Evolutionary conservation across 2,888 invertebrate species (phyloP), one percentile per base, ranked within the genome.

Genomic region (Aricia artaxerxes): DNA sequence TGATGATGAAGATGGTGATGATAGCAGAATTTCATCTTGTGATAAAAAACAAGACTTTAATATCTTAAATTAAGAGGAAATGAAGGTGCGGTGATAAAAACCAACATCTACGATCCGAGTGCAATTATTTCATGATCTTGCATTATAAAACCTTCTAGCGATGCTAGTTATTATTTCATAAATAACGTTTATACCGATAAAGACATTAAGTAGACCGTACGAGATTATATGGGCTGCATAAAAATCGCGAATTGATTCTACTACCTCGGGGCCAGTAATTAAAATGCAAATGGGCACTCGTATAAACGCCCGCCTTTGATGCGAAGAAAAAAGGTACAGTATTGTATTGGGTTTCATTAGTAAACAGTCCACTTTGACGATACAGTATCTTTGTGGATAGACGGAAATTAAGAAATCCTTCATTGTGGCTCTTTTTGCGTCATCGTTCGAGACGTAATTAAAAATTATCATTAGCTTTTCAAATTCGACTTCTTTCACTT

Each of bases 261-360:
- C 88, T 87, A 86, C 85, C 85, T 83, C 82, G 82, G 82, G 75
- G 83, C 82, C 84, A 85, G 88, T 88, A 90, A 91, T 92, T 91
- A 91, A 91, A 88, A 92, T 92, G 91, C 85, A 88, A 92, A 92
- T 91, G 83, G 89, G 87, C 81, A 82, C 85, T 86, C 88, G 61
- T 87, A 85, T 86, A 82, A 81, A 79, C 80, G 84, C 81, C 82
- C 80, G 81, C 83, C 83, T 81, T 83, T 82, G 83, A 83, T 85
- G 83, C 82, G 81, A 78, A 78, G 78, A 53, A 83, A 83, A 84
- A 84, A 83, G 83, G 84, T 77, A 77, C 81, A 79, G 81, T 79
- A 82, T 83, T 81, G 82, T 83, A 82, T 81, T 80, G 82, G 77
- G 81, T 69, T 69, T 69, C 69, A 69, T 69, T 38, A 69, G 69